Conservation (phyloP, 1,140 invertebrate genomes). For the Leptopilina clavipes region DNA sequence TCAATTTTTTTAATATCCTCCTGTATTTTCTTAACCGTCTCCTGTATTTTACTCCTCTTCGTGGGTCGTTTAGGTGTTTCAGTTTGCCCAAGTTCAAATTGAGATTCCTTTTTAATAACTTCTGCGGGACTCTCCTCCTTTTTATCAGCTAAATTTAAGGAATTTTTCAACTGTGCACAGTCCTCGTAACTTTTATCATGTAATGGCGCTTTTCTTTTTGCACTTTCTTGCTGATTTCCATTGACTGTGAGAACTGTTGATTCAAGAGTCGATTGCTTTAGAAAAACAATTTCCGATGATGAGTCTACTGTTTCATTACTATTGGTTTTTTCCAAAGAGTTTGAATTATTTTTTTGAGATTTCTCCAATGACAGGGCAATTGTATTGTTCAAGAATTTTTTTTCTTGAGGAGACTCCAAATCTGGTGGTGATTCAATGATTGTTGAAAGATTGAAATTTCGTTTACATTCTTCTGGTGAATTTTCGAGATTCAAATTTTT, state of each 20-base stretch:
- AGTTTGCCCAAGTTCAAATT: not conserved
- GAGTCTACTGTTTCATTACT: not conserved
- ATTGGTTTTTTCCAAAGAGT: not conserved
- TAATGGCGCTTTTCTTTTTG: too few relatives aligned
- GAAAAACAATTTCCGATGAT: not conserved
- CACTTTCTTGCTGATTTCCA: too few relatives aligned
- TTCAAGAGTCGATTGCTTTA: not conserved
- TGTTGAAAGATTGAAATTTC: not conserved
- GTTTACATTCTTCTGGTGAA: not conserved
- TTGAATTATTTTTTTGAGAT: not conserved
- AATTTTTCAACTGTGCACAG: too few relatives aligned
- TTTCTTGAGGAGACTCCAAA: not conserved
- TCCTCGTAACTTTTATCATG: not conserved
- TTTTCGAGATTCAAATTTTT: not conserved
- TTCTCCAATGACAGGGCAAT: not conserved
- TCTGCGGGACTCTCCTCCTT: not conserved
- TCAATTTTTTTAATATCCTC: slow-evolving; percentile 12
- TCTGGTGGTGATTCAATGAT: slow-evolving; percentile 1
- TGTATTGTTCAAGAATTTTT: not conserved
- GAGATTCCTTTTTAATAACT: not conserved
- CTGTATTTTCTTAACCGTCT: slow-evolving; percentile 7
- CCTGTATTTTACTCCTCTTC: slow-evolving; percentile 13
- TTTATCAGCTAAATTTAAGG: not conserved
- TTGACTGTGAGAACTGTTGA: not conserved
- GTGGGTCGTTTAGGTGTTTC: not conserved